phyloP scores from a whole-genome alignment of 2,113 vertebrate genomes.

The Acinonyx jubatus region DNA sequence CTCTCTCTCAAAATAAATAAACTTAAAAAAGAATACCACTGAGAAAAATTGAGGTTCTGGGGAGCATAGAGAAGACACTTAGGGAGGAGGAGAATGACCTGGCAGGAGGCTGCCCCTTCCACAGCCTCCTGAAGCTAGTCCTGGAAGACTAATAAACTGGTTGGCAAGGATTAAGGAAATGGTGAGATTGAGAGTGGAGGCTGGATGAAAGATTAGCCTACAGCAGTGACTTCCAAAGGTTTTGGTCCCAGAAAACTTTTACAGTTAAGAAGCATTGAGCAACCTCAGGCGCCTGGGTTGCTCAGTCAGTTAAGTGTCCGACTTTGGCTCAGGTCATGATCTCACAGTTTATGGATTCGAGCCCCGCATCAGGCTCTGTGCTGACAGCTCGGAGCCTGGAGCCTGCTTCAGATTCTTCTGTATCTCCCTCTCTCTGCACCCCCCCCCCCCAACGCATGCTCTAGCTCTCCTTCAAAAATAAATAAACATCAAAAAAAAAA shows the following conservation, averaged over 20 bases:
- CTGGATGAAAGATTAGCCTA: not conserved
- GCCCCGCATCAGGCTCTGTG: rapidly evolving
- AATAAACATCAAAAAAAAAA: not conserved
- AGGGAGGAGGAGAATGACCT: not conserved
- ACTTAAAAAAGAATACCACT: not conserved
- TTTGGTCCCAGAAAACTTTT: not conserved
- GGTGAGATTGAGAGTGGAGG: not conserved
- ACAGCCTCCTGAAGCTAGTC: not conserved
- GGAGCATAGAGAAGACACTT: not conserved
- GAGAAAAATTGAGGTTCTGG: not conserved
- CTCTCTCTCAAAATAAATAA: no score
- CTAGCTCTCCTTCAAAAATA: not conserved
- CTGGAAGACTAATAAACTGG: not conserved
- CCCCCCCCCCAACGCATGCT: no score
- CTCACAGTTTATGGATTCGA: not conserved
- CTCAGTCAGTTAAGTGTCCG: not conserved
- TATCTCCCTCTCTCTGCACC: not conserved
- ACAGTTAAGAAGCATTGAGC: not conserved
- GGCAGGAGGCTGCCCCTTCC: not conserved
- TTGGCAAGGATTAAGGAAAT: not conserved
- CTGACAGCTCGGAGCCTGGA: not conserved
- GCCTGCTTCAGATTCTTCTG: no score
- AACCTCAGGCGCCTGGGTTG: not conserved
- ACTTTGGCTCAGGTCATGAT: not conserved
- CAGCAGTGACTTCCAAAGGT: not conserved